phyloP scores from a whole-genome alignment of 2,113 vertebrate genomes.

The Galbula dea region DNA sequence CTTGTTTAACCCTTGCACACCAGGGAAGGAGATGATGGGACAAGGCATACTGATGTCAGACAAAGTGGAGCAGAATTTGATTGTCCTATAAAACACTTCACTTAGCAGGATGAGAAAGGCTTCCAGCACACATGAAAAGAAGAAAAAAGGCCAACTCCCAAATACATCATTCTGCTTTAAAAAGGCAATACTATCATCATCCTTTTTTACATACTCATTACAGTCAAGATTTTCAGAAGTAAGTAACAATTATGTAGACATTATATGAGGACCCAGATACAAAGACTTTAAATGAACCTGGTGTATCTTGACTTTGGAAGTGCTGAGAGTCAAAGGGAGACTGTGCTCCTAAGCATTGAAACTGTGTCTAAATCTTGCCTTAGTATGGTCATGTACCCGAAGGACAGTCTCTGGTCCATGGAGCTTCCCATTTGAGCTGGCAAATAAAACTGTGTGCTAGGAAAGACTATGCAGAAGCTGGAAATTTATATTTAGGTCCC shows the following conservation, averaged over 20 bases:
- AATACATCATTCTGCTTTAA: neutral
- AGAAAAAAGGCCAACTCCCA: neutral
- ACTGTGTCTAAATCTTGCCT: neutral
- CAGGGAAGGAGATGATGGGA: neutral
- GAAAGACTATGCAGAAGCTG: neutral
- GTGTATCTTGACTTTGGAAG: neutral
- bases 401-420: neutral
- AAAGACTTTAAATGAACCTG: neutral
- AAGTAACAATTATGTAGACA: neutral
- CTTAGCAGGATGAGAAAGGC: neutral
- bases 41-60: neutral
- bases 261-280: neutral
- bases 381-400: rapidly evolving
- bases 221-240: neutral
- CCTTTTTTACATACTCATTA: neutral
- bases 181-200: neutral
- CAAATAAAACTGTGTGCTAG: neutral
- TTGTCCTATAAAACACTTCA: neutral
- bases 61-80: neutral
- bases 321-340: neutral
- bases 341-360: neutral
- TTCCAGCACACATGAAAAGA: neutral
- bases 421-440: neutral
- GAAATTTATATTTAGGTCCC: neutral
- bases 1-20: slow-evolving; percentile 36